A percentile compares a stretch with the other conserved stretches of the same genome.
Evolutionary conservation across 2,888 invertebrate species (phyloP).

Genomic region (Thymelicus sylvestris): DNA sequence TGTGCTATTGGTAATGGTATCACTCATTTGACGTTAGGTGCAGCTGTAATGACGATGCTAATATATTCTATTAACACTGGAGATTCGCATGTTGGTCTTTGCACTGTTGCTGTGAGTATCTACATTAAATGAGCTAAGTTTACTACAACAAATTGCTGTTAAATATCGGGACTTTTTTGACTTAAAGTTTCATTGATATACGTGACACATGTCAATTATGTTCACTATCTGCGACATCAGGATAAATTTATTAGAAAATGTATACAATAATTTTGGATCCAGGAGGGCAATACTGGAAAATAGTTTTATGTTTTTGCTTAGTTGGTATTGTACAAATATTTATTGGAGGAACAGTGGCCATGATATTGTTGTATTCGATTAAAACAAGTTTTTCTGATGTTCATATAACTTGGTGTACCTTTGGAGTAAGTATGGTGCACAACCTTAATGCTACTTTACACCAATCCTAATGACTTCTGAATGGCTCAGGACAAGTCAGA

Average conservation of each 20-base stretch:
- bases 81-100: slow-evolving; percentile 51
- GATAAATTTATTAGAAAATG: slow-evolving; percentile 14
- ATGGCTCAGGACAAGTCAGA: no score
- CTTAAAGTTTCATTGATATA: no score
- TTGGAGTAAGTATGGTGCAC: slow-evolving; percentile 36
- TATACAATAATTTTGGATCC: slow-evolving; percentile 41
- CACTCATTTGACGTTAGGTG: slow-evolving; percentile 54
- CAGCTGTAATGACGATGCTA: slow-evolving; percentile 50
- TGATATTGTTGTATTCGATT: slow-evolving; percentile 30
- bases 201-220: background rate
- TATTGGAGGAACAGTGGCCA: slow-evolving; percentile 36
- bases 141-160: no score
- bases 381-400: slow-evolving; percentile 34
- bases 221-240: no score
- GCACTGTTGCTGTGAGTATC: slow-evolving; percentile 53
- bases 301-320: slow-evolving; percentile 34
- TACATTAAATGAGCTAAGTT: background rate
- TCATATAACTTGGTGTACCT: slow-evolving; percentile 35
- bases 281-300: slow-evolving; percentile 40
- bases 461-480: no score
- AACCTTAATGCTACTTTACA: background rate
- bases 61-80: slow-evolving; percentile 46
- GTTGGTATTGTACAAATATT: slow-evolving; percentile 36
- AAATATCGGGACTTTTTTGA: no score
- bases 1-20: slow-evolving; percentile 51